Percentiles rank a stretch among this genome's conserved stretches.
These are phyloP conservation scores for Megalopta genalis DNA, from an alignment of 1,140 invertebrate species.

Conservation along the genomic window DNA sequence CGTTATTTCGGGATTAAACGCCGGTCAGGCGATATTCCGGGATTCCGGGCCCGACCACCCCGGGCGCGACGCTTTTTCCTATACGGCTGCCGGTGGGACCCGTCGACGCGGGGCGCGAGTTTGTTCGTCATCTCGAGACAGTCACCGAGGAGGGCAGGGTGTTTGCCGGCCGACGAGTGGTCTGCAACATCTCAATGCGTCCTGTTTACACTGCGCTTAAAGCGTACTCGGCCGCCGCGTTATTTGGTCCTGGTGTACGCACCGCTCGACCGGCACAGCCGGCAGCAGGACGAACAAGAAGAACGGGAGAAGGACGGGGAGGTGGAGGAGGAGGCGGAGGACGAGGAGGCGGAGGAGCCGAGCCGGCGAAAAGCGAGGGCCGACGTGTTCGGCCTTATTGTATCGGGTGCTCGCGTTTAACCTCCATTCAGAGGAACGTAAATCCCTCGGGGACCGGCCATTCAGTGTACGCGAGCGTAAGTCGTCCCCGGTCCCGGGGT, in stretches of 20 bases:
- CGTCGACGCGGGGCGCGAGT: slow-evolving; percentile 39
- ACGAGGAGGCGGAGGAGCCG: not conserved
- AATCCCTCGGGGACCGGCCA: slow-evolving; percentile 50
- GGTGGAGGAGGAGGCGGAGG: no score
- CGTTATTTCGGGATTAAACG: no score
- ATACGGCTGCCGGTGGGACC: not conserved
- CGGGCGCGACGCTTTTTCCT: no score
- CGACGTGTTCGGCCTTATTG: slow-evolving; percentile 41
- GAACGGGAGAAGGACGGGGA: not conserved
- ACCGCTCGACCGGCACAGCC: not conserved
- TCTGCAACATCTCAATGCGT: slow-evolving; percentile 42
- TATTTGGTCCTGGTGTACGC: slow-evolving; percentile 39
- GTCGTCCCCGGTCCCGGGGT: slow-evolving; percentile 27
- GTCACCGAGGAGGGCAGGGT: slow-evolving; percentile 41
- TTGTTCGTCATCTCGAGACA: slow-evolving; percentile 45
- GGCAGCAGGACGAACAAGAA: not conserved
- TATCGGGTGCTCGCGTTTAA: slow-evolving; percentile 43
- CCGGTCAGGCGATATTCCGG: not conserved
- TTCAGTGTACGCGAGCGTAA: slow-evolving; percentile 52
- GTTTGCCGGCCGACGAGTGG: slow-evolving; percentile 49
- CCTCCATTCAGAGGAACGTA: slow-evolving; percentile 53
- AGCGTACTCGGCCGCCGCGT: slow-evolving; percentile 37
- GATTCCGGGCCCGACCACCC: not conserved
- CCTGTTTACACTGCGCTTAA: slow-evolving; percentile 57
- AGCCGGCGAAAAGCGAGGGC: slow-evolving; percentile 2